Conservation (phyloP, 2,113 vertebrate genomes). For the Ammospiza nelsoni region DNA sequence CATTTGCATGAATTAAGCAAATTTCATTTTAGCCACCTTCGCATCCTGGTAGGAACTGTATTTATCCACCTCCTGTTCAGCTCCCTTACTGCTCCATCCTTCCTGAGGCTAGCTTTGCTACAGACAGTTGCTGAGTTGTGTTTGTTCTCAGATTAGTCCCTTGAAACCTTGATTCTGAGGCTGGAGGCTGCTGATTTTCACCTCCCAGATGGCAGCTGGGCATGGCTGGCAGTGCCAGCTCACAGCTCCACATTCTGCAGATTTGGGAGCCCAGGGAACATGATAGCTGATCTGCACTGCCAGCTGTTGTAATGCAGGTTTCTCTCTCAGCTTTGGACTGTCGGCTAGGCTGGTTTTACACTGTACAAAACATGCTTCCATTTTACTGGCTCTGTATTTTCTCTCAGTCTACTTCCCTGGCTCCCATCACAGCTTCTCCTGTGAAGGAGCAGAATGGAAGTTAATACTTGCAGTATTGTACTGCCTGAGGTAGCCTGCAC, state of each 20-base stretch:
- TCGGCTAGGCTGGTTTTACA: background rate
- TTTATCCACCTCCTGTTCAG: background rate
- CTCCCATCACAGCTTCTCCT: background rate
- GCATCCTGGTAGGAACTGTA: background rate
- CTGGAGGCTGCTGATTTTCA: background rate
- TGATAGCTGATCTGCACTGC: rapidly evolving
- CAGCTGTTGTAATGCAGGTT: background rate
- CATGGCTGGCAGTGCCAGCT: background rate
- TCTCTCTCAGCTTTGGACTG: background rate
- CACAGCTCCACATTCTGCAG: background rate
- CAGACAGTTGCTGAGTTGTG: rapidly evolving
- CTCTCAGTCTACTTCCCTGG: background rate
- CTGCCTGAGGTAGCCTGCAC: background rate
- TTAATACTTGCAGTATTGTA: background rate
- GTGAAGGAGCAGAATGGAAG: background rate
- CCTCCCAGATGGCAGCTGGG: background rate
- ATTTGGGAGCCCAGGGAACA: background rate
- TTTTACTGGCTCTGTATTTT: background rate
- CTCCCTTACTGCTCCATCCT: background rate
- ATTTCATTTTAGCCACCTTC: background rate
- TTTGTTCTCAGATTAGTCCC: background rate
- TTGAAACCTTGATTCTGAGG: background rate
- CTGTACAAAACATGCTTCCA: background rate
- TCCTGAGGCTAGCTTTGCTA: background rate
- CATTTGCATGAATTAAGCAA: background rate